phyloP scores from a whole-genome alignment of 2,113 vertebrate species.

The Eudyptes chrysolophus region DNA sequence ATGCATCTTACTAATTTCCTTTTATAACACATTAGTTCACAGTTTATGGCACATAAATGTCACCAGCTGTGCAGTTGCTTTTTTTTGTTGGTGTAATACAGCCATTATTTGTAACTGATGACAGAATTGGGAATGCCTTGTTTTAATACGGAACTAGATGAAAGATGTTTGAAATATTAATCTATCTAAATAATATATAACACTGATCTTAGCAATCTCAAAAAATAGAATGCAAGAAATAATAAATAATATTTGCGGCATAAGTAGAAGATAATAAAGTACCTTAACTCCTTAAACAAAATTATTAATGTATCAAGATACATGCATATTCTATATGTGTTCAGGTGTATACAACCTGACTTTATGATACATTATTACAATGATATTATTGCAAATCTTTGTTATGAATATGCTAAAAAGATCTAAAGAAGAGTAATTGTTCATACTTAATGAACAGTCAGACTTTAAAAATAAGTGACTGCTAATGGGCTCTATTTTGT shows the following conservation, averaged over 20 bases:
- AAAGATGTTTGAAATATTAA: conserved; percentile 59
- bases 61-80: not conserved
- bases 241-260: conserved; percentile 35
- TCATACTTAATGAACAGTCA: conserved; percentile 22
- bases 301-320: not conserved
- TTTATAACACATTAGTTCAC: not conserved
- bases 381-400: conserved; percentile 10
- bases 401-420: conserved; percentile 36
- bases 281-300: conserved; percentile 40
- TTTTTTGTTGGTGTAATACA: not conserved
- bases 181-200: conserved; percentile 38
- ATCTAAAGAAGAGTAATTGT: not conserved
- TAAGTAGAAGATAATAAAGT: conserved; percentile 19
- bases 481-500: conserved; percentile 4
- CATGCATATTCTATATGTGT: not conserved
- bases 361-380: conserved; percentile 45
- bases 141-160: conserved; percentile 41
- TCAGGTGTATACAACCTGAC: not conserved
- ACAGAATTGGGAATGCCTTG: conserved; percentile 30
- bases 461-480: not conserved
- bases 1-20: not conserved
- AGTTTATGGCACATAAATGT: conserved; percentile 14
- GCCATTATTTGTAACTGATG: conserved; percentile 44
- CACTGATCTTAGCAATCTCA: not conserved
- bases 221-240: conserved; percentile 29